Conservation (phyloP, 2,888 invertebrate species). For the Athalia circularis region DNA sequence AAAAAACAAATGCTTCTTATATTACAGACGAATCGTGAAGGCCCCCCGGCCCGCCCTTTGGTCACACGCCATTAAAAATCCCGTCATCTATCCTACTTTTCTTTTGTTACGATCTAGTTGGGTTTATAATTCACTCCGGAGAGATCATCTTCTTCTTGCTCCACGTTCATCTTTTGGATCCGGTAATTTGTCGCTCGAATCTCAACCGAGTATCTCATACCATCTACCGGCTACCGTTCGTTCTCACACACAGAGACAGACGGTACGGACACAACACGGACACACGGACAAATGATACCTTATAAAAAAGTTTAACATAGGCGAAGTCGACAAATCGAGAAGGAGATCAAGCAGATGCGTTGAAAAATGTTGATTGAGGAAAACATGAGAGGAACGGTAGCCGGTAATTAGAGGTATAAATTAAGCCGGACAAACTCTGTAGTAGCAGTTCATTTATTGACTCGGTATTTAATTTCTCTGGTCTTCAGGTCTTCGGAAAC, state of each 20-base stretch:
- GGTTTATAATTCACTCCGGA: constrained; percentile 1
- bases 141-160: constrained; percentile 1
- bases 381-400: constrained; percentile 2
- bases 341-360: constrained; percentile 12
- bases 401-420: constrained; percentile 20
- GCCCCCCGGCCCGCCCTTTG: neutral
- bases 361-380: constrained; percentile 14
- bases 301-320: neutral
- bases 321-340: neutral
- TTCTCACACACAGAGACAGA: no score
- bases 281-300: no score
- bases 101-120: neutral
- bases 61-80: neutral
- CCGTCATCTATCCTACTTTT: constrained; percentile 10
- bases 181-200: constrained; percentile 14
- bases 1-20: neutral
- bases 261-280: no score
- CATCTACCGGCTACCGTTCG: no score
- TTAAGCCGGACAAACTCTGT: constrained; percentile 24
- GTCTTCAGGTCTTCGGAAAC: neutral
- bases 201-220: neutral
- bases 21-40: constrained; percentile 5
- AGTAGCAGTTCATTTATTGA: constrained; percentile 13
- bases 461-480: neutral
- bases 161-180: neutral